Conservation (phyloP, 2,888 invertebrate species). For the Conus canariensis region DNA sequence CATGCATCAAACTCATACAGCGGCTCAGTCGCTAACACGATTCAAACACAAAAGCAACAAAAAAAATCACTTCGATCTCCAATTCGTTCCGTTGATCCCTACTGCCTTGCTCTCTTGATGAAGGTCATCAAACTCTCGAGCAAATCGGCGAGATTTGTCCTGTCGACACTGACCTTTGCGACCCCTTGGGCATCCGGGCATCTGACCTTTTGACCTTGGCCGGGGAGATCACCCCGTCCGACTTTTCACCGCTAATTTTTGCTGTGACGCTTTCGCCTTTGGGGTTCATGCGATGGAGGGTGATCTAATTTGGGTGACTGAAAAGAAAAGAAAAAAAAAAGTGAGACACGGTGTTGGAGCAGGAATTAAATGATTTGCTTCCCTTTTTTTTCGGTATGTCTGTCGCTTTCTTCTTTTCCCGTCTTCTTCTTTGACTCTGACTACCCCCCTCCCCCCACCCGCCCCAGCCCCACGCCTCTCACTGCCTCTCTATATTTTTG, state of each 20-base stretch:
- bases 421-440: not conserved
- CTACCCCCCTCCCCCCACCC: not conserved
- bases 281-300: not conserved
- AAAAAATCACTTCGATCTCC: not conserved
- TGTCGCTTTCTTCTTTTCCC: not conserved
- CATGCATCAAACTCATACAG: no score
- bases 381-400: not conserved
- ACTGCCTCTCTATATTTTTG: no score
- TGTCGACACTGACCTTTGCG: not conserved
- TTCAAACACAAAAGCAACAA: not conserved
- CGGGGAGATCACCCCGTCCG: not conserved
- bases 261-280: not conserved
- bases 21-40: not conserved
- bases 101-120: not conserved
- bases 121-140: not conserved
- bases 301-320: not conserved
- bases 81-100: not conserved
- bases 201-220: slow-evolving; percentile 1
- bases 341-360: no score
- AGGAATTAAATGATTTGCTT: no score
- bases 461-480: not conserved
- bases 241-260: not conserved
- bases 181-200: not conserved
- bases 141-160: not conserved
- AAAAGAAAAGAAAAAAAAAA: no score